Evolutionary conservation across 2,797 vertebrate species (phyloP).

Genomic region (Synaphobranchus kaupii): DNA sequence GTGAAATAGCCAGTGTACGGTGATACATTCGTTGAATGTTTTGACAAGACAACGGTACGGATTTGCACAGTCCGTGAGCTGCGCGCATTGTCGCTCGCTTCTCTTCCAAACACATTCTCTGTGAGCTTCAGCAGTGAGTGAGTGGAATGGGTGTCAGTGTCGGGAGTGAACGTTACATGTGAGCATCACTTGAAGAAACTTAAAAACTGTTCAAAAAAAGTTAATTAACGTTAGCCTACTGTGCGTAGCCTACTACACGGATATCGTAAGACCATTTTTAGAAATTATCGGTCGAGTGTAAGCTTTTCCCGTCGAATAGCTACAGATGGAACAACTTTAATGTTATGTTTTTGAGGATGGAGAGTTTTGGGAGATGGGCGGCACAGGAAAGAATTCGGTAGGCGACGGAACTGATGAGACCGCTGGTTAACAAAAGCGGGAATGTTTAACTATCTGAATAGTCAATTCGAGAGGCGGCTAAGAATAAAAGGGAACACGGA

Average conservation of each 20-base stretch:
- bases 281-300: neutral
- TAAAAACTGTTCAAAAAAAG: neutral
- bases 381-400: neutral
- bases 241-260: neutral
- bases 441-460: neutral
- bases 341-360: conserved; percentile 8
- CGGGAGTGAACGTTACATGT: neutral
- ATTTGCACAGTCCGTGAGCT: neutral
- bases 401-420: neutral
- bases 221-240: neutral
- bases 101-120: neutral
- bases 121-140: neutral
- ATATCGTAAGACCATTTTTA: neutral
- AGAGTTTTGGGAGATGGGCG: conserved; percentile 4
- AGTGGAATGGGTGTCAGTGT: neutral
- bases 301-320: neutral
- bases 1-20: neutral
- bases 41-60: neutral
- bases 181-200: neutral
- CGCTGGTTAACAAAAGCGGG: neutral
- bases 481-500: neutral
- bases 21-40: neutral
- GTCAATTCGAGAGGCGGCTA: neutral
- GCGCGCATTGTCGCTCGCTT: neutral
- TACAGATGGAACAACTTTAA: neutral